Evolutionary conservation across 2,888 invertebrate genomes (phyloP), one percentile per base, ranked within the genome.

Genomic region (Drosophila pseudotalamancana): DNA sequence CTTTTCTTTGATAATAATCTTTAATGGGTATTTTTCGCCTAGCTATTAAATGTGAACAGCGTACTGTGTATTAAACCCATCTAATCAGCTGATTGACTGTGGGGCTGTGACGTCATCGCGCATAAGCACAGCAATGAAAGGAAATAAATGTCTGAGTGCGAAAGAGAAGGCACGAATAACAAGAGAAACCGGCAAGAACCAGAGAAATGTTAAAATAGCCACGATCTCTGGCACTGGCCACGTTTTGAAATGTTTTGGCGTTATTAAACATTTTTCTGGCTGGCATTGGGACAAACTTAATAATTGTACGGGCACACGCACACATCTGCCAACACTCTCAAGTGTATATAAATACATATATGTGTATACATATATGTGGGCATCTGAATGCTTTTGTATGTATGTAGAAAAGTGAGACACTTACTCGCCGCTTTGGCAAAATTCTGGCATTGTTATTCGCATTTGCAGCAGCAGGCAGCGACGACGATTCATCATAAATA

Each of bases 151-250:
- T 16, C 14, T 42, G 14, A 19, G 45, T 42, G 45, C 49, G 25
- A 57, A 18, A 37, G 48, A 8, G 53, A 31, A 31, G 54, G 50
- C 25, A 19, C 27, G 40, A 27, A 32, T 55, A 74, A 60, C 59
- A 68, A 73, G 60, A 56, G 19, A 66, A 87, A 84, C 82, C 87
- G 82, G 82, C 82, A 77, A 72, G 49, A 82, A 81, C 69, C 71
- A 71, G 77, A 65, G 87, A 69, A 70, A 65, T 64, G 59, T 57
- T 48, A 80, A 78, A 78, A 78, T 78, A 80, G 80, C 54, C 56
- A 53, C 68, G 34, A 61, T 59, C 48, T 67, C 62, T 70, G 55
- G 50, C 56, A 34, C 49, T 59, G 64, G 50, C 59, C 62, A 72
- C 64, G 72, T 65, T 77, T 60, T 63, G 19, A 73, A 72, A 68